These are phyloP conservation scores for Anneissia japonica DNA, from an alignment of 35 echinoderm and acorn worm genomes.

Conservation along the genomic window DNA sequence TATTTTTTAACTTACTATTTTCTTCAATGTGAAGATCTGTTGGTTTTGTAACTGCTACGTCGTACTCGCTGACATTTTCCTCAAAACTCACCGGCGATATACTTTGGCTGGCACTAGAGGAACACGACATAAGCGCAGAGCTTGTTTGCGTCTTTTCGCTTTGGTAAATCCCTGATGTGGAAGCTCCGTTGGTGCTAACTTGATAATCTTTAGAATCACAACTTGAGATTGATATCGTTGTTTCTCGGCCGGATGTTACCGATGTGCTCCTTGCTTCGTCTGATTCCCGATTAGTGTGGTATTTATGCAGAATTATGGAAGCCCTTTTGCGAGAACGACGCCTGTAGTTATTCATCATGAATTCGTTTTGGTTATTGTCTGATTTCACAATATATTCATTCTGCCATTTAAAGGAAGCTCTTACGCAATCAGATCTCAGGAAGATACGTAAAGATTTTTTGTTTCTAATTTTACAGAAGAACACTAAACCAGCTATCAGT, in stretches of 20 bases:
- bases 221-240: neutral
- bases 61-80: neutral
- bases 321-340: neutral
- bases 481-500: neutral
- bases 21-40: neutral
- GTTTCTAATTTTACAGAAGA: neutral
- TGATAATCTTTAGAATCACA: neutral
- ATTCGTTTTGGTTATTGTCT: neutral
- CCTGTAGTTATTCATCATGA: neutral
- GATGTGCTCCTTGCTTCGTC: neutral
- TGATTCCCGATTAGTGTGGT: neutral
- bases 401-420: neutral
- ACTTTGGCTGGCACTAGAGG: neutral
- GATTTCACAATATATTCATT: neutral
- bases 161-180: neutral
- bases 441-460: neutral
- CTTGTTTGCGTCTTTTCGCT: neutral
- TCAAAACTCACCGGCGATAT: neutral
- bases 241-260: neutral
- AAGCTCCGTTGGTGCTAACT: neutral
- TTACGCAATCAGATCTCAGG: neutral
- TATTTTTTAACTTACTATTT: neutral
- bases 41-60: neutral
- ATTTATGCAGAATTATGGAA: neutral
- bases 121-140: neutral